Conservation (phyloP, 2,797 vertebrate species). For the Esox masquinongy region DNA sequence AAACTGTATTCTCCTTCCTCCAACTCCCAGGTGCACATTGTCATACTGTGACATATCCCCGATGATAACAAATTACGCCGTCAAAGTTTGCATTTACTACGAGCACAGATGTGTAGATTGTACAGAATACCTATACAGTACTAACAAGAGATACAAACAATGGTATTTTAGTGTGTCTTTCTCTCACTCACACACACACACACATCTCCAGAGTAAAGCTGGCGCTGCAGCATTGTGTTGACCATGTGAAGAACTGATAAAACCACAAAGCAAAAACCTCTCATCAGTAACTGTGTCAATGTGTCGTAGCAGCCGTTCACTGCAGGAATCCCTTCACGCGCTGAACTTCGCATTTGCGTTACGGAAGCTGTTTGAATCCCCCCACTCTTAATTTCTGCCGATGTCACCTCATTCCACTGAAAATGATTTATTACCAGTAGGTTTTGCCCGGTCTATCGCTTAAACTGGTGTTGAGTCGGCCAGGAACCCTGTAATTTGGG, state of each 20-base stretch:
- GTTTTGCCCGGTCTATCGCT: not conserved
- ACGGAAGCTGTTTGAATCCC: conserved; percentile 26
- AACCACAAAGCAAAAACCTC: not conserved
- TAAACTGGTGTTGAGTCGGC: not conserved
- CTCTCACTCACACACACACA: not conserved
- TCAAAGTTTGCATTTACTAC: not conserved
- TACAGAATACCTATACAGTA: too few relatives aligned
- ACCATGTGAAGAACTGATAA: not conserved
- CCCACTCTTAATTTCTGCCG: too few relatives aligned
- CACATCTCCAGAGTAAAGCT: not conserved
- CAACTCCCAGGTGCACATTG: conserved; percentile 28
- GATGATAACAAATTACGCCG: conserved; percentile 36
- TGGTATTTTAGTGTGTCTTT: not conserved
- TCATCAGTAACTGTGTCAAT: not conserved
- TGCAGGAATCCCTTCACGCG: not conserved
- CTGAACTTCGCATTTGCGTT: not conserved
- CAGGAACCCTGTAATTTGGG: not conserved
- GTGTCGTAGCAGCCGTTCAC: not conserved
- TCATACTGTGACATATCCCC: conserved; percentile 24
- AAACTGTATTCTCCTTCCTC: conserved; percentile 22
- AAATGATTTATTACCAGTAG: not conserved
- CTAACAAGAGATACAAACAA: not conserved
- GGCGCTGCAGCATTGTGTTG: not conserved
- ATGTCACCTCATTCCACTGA: not conserved
- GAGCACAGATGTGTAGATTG: not conserved